phyloP scores from a whole-genome alignment of 1,140 invertebrate genomes.

The Megathymus violae region DNA sequence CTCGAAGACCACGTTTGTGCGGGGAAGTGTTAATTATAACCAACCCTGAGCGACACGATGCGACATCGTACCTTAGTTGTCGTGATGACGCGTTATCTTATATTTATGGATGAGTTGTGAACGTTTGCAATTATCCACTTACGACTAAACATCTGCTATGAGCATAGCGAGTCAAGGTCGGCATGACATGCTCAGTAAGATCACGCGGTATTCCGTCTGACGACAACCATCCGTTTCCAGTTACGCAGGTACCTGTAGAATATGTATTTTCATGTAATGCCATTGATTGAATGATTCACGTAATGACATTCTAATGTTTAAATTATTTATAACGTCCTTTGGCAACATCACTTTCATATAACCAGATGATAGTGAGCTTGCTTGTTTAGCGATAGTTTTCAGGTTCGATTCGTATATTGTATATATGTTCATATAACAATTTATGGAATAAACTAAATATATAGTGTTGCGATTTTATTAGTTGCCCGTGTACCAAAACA shows the following conservation, averaged over 20 bases:
- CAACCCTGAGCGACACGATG: slow-evolving; percentile 58
- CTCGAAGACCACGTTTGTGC: slow-evolving; percentile 37
- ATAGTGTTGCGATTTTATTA: too few species aligned
- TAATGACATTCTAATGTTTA: not conserved
- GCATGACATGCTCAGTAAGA: slow-evolving; percentile 42
- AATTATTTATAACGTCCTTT: too few species aligned
- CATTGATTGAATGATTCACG: slow-evolving; percentile 1
- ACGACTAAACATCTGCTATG: slow-evolving; percentile 53
- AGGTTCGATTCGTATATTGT: too few species aligned
- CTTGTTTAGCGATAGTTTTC: too few species aligned
- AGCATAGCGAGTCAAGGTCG: slow-evolving; percentile 68
- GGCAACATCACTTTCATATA: not conserved
- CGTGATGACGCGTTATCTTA: slow-evolving; percentile 49
- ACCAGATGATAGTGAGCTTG: too few species aligned
- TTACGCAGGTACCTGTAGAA: slow-evolving; percentile 53
- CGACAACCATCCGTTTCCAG: slow-evolving; percentile 62
- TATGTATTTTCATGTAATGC: slow-evolving; percentile 34
- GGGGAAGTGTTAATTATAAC: slow-evolving; percentile 55
- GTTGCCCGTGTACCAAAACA: too few species aligned
- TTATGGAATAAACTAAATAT: too few species aligned
- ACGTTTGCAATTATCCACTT: slow-evolving; percentile 57
- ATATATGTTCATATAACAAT: too few species aligned
- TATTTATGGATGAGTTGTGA: slow-evolving; percentile 57
- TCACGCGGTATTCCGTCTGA: slow-evolving; percentile 54
- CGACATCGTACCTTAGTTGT: slow-evolving; percentile 41